Evolutionary conservation across 2,797 vertebrate species (phyloP).

Genomic region (Craterocephalus amniculus): DNA sequence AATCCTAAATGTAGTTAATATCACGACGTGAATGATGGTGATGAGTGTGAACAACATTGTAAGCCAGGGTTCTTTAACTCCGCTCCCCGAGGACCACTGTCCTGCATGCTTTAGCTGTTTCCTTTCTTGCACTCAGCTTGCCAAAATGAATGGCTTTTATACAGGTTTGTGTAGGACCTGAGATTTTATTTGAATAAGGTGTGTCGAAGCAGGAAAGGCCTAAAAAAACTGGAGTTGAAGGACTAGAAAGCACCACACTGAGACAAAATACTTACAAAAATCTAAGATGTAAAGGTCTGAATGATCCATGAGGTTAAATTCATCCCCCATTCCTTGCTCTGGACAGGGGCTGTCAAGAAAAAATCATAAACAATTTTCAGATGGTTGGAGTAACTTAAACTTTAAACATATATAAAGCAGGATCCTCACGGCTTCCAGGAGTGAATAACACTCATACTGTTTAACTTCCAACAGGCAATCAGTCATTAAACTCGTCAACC

Average conservation of each 20-base stretch:
- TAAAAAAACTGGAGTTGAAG: not conserved
- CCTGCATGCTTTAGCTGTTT: not conserved
- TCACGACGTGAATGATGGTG: not conserved
- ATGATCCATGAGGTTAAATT: slow-evolving; percentile 99
- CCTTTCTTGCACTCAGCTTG: not conserved
- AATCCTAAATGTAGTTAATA: not conserved
- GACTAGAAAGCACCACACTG: not conserved
- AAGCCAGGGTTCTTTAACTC: not conserved
- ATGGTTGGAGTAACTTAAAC: slow-evolving; percentile 4
- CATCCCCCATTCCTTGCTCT: slow-evolving; percentile 97
- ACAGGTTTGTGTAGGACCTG: not conserved
- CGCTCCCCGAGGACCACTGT: not conserved
- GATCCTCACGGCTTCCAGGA: slow-evolving; percentile 10
- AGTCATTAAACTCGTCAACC: slow-evolving; percentile 5
- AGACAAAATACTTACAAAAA: slow-evolving; percentile 89
- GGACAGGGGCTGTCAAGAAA: slow-evolving; percentile 90
- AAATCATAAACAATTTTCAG: slow-evolving; percentile 3
- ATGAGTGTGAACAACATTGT: not conserved
- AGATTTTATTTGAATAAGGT: not conserved
- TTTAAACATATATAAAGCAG: slow-evolving; percentile 28
- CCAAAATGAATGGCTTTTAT: not conserved
- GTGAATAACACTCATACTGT: slow-evolving; percentile 2
- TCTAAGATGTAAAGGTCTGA: slow-evolving; percentile 98
- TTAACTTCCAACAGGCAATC: slow-evolving; percentile 4
- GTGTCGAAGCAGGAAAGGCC: not conserved